Base-by-base conservation (phyloP, 2,797 vertebrate species). In the Luscinia luscinia region DNA sequence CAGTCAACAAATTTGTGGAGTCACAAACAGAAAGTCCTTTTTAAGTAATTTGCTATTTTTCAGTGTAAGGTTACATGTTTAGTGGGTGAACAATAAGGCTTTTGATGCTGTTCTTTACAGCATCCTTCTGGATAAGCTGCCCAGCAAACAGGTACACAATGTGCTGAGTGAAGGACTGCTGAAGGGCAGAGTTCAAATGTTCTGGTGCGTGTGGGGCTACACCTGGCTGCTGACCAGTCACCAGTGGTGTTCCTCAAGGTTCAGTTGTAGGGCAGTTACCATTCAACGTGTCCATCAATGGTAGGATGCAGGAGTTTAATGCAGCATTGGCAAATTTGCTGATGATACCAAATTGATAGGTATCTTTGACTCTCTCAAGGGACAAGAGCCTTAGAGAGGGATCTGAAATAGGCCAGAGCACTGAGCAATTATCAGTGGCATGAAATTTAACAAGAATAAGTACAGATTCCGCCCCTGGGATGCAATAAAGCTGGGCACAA, bases 341-440 rank as follows among this genome's bases (percentile, higher is more conserved):
- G 26, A 9, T 2, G 2, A 49, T 8, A 36, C 24, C 6, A 49
- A n/a, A 45, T 1, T 43, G 28, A 4, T 8, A 90, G 17, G 3
- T 64, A 2, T 6, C 55, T 22, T 3, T 68, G 18, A 36, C 3
- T 54, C 11, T 36, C 18, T 40, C 0, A 0, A 49, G 4, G 4
- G 0, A 30, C 43, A 38, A 45, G 32, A 63, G 27, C 19, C 5
- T 70, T 67, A 0, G 20, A 55, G 49, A 36, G 19, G 30, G 8
- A 30, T 79, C 15, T 63, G 30, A 11, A n/a, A 34, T 24, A 45
- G 4, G 30, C 6, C 41, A 40, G 19, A 58, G 3, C 34, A 49
- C 1, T 41, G 8, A 5, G 0, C 5, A 48, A 2, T 24, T 1
- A 32, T 26, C 8, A 45, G 3, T 51, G 26, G 9, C 1, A 51